Percentiles rank a stretch among this genome's conserved stretches.
Conservation (phyloP, 2,113 vertebrate species). For the Tragulus kanchil region DNA sequence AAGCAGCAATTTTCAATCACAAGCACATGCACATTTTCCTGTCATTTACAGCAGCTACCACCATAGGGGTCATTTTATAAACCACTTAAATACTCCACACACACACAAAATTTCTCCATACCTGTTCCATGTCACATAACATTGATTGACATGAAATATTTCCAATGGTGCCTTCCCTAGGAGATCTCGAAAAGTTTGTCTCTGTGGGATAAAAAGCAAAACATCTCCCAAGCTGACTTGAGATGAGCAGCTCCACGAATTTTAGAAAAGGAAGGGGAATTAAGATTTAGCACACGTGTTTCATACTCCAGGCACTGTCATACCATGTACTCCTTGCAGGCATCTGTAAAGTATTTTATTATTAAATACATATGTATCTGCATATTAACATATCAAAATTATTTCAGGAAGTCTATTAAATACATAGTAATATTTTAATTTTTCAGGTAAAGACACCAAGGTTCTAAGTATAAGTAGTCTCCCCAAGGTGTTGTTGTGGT, state of each 20-base stretch:
- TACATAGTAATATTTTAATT: background rate
- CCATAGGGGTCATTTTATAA: slow-evolving; percentile 75
- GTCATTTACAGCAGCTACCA: slow-evolving; percentile 51
- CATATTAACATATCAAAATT: background rate
- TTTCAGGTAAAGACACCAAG: background rate
- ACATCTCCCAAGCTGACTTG: background rate
- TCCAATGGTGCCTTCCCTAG: background rate
- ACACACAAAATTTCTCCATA: background rate
- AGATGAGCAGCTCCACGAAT: background rate
- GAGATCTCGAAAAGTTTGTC: background rate
- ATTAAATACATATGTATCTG: background rate
- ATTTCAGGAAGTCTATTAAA: background rate
- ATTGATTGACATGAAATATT: slow-evolving; percentile 48
- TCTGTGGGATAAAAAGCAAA: background rate
- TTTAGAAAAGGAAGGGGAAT: background rate
- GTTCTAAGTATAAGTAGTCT: background rate
- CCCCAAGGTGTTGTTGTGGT: background rate
- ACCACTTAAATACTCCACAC: slow-evolving; percentile 46
- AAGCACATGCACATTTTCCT: background rate
- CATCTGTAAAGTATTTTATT: background rate
- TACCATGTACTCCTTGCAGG: background rate
- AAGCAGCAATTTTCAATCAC: slow-evolving; percentile 69
- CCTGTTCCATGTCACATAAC: slow-evolving; percentile 45
- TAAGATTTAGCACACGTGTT: background rate
- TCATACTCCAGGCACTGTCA: background rate